Base-by-base conservation (phyloP, 2,888 invertebrate genomes). In the Troides oblongomaculatus region DNA sequence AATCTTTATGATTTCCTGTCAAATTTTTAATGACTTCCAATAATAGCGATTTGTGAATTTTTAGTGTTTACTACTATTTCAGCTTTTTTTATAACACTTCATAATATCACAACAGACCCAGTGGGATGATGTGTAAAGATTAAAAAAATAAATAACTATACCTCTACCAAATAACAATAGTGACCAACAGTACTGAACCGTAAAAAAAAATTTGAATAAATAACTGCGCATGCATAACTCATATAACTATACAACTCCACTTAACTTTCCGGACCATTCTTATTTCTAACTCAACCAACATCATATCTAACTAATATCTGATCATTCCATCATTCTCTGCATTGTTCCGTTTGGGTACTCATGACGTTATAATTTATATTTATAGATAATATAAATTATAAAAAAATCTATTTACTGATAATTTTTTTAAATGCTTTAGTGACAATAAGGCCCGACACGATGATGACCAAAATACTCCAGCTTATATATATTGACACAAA, bases 61-160 rank as follows among this genome's bases (percentile, higher is more conserved):
- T 2, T 46, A 21, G 21, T 21, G 21, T 21, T 21, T 21, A 21
- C 21, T 21, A 14, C 14, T 14, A 39, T 39, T 39, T 10, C 8
- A 39, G 10, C 8, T 46, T 14, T 12, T 46, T 46, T 46, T 12
- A 46, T 36, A 21, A 36, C 17, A 60, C 23, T 36, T 58, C 10
- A 6, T 21, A 10, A 18, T 46, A 69, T 59, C 25, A 23, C 25
- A 46, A 59, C 30, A 30, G 23, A 39, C 8, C 46, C 46, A 43
- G 59, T 23, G 21, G 18, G 36, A 66, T 66, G 59, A 65, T 2
- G 17, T 46, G 30, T 58, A 43, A 59, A 12, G 59, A 46, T 59
- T 59, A 18, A 43, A 56, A 53, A 63, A 66, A 70, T 43, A 58
- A 60, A 68, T 60, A 56, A 39, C 17, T 76, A 78, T 75, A 71